Conservation (phyloP, 1,140 invertebrate genomes). For the Atta texana region DNA sequence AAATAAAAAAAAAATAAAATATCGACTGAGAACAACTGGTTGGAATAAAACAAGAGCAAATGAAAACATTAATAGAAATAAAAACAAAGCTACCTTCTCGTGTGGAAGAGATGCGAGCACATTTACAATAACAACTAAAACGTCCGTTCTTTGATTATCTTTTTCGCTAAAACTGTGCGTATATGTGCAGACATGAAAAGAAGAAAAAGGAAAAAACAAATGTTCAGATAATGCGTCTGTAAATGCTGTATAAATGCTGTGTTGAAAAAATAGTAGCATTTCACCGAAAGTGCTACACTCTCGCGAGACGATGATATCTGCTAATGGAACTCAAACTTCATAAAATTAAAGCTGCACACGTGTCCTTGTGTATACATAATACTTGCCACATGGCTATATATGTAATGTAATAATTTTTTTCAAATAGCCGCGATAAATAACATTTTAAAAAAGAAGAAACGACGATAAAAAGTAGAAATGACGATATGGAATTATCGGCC, state of each 20-base stretch:
- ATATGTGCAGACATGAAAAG: not conserved
- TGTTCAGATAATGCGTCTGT: constrained; percentile 9
- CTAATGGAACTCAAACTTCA: constrained; percentile 30
- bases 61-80: constrained; percentile 15
- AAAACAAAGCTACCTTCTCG: not conserved
- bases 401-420: not conserved
- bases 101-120: not conserved
- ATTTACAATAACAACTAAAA: constrained; percentile 1
- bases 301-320: not conserved
- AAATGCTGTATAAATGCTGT: not conserved
- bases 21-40: not conserved
- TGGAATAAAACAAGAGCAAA: constrained; percentile 8
- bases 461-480: not conserved
- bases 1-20: not conserved
- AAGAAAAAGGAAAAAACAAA: not conserved
- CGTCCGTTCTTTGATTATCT: constrained; percentile 48
- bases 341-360: constrained; percentile 12
- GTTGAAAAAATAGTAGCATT: not conserved
- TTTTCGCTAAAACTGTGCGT: not conserved
- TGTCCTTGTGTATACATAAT: not conserved
- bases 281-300: not conserved
- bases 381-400: not conserved
- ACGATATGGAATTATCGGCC: not conserved
- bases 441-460: not conserved
- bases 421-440: not conserved